These are phyloP conservation scores for Bombus sibiricus DNA, from an alignment of 1,140 invertebrate genomes.

Conservation along the genomic window DNA sequence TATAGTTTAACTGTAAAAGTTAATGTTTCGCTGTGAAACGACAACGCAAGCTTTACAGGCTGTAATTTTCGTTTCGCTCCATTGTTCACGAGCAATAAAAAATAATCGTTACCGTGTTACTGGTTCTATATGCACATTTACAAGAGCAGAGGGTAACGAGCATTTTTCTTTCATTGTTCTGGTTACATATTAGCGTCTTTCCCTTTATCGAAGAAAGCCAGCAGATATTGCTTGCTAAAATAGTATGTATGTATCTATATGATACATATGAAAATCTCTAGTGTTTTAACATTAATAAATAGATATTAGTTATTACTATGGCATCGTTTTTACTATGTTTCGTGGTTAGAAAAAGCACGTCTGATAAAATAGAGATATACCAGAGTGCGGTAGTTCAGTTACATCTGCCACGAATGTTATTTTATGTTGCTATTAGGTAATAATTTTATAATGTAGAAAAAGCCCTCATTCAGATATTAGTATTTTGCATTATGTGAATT, in stretches of 20 bases:
- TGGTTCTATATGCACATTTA: neutral
- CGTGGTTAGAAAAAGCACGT: neutral
- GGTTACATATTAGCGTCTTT: neutral
- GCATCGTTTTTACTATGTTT: slow-evolving; percentile 2
- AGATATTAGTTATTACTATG: neutral
- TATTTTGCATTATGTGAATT: neutral
- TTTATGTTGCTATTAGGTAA: neutral
- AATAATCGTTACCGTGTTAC: slow-evolving; percentile 39
- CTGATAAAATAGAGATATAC: slow-evolving; percentile 18
- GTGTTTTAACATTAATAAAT: neutral
- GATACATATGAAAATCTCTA: neutral
- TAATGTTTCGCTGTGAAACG: slow-evolving; percentile 51
- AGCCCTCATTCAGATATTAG: neutral
- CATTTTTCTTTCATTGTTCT: neutral
- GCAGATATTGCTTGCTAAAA: neutral
- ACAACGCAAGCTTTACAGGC: neutral
- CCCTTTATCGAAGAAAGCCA: neutral
- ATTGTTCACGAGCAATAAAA: slow-evolving; percentile 50
- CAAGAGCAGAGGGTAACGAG: neutral
- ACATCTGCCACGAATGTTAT: neutral
- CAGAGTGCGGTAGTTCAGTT: too few species aligned
- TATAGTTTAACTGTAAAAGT: slow-evolving; percentile 57
- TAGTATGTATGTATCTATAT: too few species aligned
- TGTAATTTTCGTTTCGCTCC: slow-evolving; percentile 57
- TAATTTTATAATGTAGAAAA: slow-evolving; percentile 24